Evolutionary conservation across 2,113 vertebrate species (phyloP), one percentile per base, ranked within the genome.

Genomic region (Phyllostomus discolor): DNA sequence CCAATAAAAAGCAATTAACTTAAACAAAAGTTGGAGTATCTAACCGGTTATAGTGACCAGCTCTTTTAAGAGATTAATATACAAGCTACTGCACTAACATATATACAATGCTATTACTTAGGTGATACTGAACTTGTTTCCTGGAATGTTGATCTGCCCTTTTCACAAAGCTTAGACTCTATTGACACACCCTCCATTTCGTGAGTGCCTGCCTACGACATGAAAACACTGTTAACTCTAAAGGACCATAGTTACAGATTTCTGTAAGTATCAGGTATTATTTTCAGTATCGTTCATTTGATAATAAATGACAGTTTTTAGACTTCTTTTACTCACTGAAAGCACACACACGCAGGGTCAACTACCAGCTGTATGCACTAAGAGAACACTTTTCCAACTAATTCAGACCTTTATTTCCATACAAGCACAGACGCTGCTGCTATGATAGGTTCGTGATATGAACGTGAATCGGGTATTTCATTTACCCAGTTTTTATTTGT

Each of bases 41-140:
- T 95, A 43, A 43, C 33, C 73, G 38, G 31, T 87, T 81, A 57
- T 20, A 52, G 83, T 59, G 28, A 38, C 33, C 38, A 46, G 15
- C 19, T 26, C 66, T 86, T 64, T 95, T 26, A 80, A 90, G 93
- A 94, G 67, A 87, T 52, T 83, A 62, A 70, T 35, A 79, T 11
- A 52, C 3, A 94, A 31, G 67, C 48, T 20, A 12, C n/a, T 54
- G 50, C 0, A 28, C 38, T 12, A n/a, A 41, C 8, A 28, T 20
- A 22, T 12, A 31, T 35, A 12, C 24, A 26, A 9, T 66, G 1
- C 41, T 35, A 57, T 73, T 62, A 90, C 20, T 35, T 54, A 57
- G n/a, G 20, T 70, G 31, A 83, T 75, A 70, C 70, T 67, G 46
- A 94, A 81, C 83, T 93, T 95, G 38, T 88, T 64, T 95, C 84